These are phyloP conservation scores for Erebia ligea DNA, from an alignment of 2,888 invertebrate genomes.

Conservation along the genomic window DNA sequence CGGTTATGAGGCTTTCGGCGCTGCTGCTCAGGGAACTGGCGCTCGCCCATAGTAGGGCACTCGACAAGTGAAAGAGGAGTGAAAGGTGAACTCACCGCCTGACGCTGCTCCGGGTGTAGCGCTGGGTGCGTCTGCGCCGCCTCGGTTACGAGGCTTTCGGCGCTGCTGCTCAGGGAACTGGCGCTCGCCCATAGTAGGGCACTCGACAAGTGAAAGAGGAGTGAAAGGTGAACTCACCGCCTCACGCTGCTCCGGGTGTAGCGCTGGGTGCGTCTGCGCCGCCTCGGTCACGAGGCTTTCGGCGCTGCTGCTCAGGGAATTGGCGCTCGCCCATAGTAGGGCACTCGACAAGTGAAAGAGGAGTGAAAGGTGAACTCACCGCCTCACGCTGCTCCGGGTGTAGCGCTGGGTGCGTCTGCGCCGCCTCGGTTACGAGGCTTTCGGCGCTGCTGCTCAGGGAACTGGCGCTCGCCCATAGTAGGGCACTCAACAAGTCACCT, in stretches of 20 bases:
- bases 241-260: conserved; percentile 58
- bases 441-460: conserved; percentile 76
- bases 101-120: conserved; percentile 56
- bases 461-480: conserved; percentile 74
- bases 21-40: conserved; percentile 70
- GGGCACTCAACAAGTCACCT: conserved; percentile 81
- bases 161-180: conserved; percentile 70
- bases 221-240: conserved; percentile 51
- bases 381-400: conserved; percentile 59
- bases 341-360: conserved; percentile 48
- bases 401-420: conserved; percentile 56
- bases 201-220: conserved; percentile 46
- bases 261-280: conserved; percentile 56
- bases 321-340: conserved; percentile 74
- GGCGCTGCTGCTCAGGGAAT: conserved; percentile 72
- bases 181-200: conserved; percentile 76
- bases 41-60: conserved; percentile 75
- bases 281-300: conserved; percentile 72
- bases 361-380: conserved; percentile 49
- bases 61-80: conserved; percentile 34
- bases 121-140: conserved; percentile 59
- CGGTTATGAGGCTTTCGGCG: conserved; percentile 73
- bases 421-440: conserved; percentile 66
- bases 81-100: conserved; percentile 53
- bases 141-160: conserved; percentile 73